Evolutionary conservation across 2,113 vertebrate species (phyloP).

Genomic region (Ceyx cyanopectus): DNA sequence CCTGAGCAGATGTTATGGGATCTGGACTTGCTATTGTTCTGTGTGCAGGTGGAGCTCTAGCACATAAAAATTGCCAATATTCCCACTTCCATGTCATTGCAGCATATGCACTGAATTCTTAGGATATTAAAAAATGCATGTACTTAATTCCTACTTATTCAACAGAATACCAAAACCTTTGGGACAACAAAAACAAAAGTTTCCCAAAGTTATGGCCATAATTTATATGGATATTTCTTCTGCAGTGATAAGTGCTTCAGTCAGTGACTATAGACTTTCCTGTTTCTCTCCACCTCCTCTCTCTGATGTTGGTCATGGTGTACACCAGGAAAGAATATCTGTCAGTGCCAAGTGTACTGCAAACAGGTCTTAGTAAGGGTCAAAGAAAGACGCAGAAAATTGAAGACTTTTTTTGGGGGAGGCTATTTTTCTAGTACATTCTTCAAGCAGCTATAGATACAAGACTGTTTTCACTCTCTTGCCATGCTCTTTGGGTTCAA

Average conservation of each 20-base stretch:
- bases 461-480: not conserved
- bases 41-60: not conserved
- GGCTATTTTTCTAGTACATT: not conserved
- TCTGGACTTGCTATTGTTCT: not conserved
- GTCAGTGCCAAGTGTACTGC: not conserved
- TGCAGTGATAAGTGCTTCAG: not conserved
- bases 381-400: not conserved
- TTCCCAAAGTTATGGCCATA: not conserved
- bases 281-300: not conserved
- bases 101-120: not conserved
- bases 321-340: not conserved
- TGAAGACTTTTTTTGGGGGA: not conserved
- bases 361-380: not conserved
- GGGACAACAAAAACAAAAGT: constrained; percentile 2
- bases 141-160: constrained; percentile 6
- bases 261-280: not conserved
- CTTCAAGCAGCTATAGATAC: not conserved
- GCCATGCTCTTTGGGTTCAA: not conserved
- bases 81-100: not conserved
- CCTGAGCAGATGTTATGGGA: not conserved
- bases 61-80: not conserved
- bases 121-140: not conserved
- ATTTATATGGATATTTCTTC: not conserved
- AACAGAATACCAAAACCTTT: not conserved
- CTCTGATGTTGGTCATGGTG: not conserved